phyloP scores from a whole-genome alignment of 2,888 invertebrate genomes.

The Limnephilus rhombicus region DNA sequence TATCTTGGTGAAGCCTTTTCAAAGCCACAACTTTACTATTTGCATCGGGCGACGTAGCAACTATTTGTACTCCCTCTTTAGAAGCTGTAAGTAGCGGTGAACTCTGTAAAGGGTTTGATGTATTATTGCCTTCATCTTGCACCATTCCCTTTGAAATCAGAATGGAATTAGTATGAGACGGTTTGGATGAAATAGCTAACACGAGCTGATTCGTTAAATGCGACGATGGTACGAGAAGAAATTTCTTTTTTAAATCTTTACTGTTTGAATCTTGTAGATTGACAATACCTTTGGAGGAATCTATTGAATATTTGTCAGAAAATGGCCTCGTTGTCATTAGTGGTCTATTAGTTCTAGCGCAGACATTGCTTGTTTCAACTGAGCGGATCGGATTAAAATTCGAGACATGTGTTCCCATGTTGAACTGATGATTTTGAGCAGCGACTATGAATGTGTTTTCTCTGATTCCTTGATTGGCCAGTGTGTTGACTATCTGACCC shows the following conservation, averaged over 20 bases:
- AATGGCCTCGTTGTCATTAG: constrained; percentile 34
- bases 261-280: constrained; percentile 7
- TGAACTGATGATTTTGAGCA: constrained; percentile 24
- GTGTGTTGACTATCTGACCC: background rate
- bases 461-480: background rate
- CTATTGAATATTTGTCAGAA: constrained; percentile 34
- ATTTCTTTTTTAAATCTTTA: constrained; percentile 73
- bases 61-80: constrained; percentile 71
- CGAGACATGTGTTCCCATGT: background rate
- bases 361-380: constrained; percentile 27
- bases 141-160: constrained; percentile 57
- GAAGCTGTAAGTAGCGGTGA: background rate
- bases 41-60: constrained; percentile 50
- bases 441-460: constrained; percentile 25
- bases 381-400: background rate
- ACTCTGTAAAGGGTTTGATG: background rate
- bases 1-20: constrained; percentile 75
- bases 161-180: constrained; percentile 73
- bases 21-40: constrained; percentile 74
- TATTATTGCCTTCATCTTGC: constrained; percentile 51
- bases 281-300: background rate
- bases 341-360: constrained; percentile 41
- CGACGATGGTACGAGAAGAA: constrained; percentile 74
- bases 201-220: constrained; percentile 72
- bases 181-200: constrained; percentile 71